These are phyloP conservation scores for Carcharodon carcharias DNA, from an alignment of 2,797 vertebrate species.

Conservation along the genomic window DNA sequence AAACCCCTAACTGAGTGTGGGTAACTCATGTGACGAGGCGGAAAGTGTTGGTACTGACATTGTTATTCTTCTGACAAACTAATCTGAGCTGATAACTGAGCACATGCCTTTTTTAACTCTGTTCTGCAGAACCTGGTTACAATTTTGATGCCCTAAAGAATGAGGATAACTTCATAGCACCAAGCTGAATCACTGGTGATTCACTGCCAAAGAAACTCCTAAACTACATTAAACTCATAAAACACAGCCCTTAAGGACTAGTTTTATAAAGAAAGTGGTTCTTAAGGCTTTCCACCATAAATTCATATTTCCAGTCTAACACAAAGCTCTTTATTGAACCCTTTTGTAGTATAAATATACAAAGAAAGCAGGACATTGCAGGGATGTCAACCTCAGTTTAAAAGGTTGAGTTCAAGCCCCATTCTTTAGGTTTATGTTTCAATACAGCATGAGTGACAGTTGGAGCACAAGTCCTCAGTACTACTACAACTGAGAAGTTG, in stretches of 20 bases:
- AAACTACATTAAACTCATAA: conserved; percentile 4
- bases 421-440: not conserved
- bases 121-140: not conserved
- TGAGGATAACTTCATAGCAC: not conserved
- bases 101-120: not conserved
- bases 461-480: not conserved
- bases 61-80: not conserved
- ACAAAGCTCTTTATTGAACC: not conserved
- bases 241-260: not conserved
- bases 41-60: not conserved
- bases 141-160: not conserved
- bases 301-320: conserved; percentile 14
- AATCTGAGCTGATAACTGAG: not conserved
- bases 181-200: not conserved
- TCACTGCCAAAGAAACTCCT: not conserved
- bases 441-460: not conserved
- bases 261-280: not conserved
- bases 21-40: not conserved
- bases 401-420: not conserved
- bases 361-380: not conserved
- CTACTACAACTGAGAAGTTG: not conserved
- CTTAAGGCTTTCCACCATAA: not conserved
- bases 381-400: not conserved
- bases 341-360: not conserved
- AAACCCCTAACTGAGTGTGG: not conserved